Evolutionary conservation across 2,113 vertebrate species (phyloP).

Genomic region (Atrichornis clamosus): DNA sequence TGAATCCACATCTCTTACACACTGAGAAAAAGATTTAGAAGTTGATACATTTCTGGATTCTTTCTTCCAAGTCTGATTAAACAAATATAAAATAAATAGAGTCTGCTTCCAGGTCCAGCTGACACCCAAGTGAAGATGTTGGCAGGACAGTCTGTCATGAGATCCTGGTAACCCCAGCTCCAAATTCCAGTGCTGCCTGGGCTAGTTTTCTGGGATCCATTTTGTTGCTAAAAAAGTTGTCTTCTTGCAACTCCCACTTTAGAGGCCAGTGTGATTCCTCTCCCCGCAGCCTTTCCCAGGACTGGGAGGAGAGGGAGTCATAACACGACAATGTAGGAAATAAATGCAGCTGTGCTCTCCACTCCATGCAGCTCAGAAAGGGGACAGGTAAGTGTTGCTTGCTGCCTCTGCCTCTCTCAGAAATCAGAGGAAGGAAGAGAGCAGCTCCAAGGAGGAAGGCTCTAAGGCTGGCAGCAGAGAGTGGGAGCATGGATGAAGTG

Average conservation of each 20-base stretch:
- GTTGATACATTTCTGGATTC: constrained; percentile 5
- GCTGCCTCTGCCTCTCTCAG: background rate
- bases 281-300: background rate
- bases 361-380: background rate
- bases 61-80: background rate
- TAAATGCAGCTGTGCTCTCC: fast-evolving
- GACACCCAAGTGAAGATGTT: background rate
- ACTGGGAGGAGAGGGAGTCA: background rate
- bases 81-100: background rate
- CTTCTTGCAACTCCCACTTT: background rate
- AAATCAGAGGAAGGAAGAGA: background rate
- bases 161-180: background rate
- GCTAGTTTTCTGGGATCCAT: background rate
- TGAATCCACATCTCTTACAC: background rate
- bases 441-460: background rate
- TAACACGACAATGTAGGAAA: background rate
- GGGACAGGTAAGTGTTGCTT: background rate
- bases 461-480: background rate
- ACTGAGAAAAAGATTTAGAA: background rate
- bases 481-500: background rate
- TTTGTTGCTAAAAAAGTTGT: background rate
- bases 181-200: background rate
- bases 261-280: background rate
- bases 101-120: background rate
- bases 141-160: background rate